These are phyloP conservation scores for Hyles lineata DNA, from an alignment of 2,888 invertebrate genomes.

Conservation along the genomic window DNA sequence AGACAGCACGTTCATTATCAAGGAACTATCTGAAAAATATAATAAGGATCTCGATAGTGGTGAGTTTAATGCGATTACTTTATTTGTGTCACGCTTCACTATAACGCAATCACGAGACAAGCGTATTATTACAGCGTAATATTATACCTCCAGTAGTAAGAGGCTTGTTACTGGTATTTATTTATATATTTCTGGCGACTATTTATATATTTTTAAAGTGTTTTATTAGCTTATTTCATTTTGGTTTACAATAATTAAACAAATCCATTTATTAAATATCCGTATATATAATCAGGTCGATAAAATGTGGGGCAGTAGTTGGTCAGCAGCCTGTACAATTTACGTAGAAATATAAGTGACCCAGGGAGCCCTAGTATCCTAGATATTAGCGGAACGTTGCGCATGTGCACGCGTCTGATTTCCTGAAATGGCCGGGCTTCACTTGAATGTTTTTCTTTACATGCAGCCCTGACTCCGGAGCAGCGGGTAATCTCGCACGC, in stretches of 20 bases:
- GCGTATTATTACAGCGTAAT: conserved; percentile 33
- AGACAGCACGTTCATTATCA: conserved; percentile 95
- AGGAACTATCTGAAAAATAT: conserved; percentile 92
- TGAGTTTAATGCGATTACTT: conserved; percentile 48
- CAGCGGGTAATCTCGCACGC: conserved; percentile 96
- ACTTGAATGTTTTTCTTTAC: conserved; percentile 43
- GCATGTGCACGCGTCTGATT: conserved; percentile 64
- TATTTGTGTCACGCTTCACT: conserved; percentile 22
- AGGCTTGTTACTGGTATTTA: conserved; percentile 4
- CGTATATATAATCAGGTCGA: not conserved
- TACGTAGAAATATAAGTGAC: conserved; percentile 32
- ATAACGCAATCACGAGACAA: conserved; percentile 35
- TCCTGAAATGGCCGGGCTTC: conserved; percentile 34
- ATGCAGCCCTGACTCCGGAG: conserved; percentile 89
- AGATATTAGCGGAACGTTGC: conserved; percentile 52
- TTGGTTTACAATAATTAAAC: too few relatives aligned
- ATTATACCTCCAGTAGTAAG: conserved; percentile 24
- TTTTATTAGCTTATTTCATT: not conserved
- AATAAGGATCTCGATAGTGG: conserved; percentile 92
- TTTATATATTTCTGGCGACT: not conserved
- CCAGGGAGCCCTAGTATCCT: conserved; percentile 46
- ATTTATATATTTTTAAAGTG: not conserved
- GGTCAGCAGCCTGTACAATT: conserved; percentile 3
- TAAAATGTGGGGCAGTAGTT: not conserved
- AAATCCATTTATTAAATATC: too few relatives aligned